These are phyloP conservation scores for Tetramorium alpestre DNA, from an alignment of 1,140 invertebrate species.

Conservation along the genomic window DNA sequence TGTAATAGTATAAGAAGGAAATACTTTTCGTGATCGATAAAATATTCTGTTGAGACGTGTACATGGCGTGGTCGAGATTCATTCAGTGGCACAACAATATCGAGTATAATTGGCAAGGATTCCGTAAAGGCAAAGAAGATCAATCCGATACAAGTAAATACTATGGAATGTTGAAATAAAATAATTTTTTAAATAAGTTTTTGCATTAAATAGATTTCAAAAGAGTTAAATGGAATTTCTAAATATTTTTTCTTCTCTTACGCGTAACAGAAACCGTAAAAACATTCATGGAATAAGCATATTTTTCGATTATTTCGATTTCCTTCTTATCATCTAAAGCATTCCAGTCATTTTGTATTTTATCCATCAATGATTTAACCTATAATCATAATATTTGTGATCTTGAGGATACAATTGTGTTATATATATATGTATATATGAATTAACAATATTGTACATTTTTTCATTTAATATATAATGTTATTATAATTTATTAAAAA, in stretches of 20 bases:
- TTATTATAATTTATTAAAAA: neutral
- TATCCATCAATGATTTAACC: neutral
- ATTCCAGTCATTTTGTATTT: neutral
- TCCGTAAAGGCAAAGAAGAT: neutral
- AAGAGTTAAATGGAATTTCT: neutral
- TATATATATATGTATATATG: neutral
- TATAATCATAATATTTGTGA: neutral
- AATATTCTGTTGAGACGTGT: neutral
- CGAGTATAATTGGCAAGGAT: neutral
- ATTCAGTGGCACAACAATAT: constrained; percentile 1
- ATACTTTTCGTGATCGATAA: neutral
- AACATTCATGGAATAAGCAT: neutral
- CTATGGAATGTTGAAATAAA: neutral
- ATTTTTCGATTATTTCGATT: neutral
- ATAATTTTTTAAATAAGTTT: neutral
- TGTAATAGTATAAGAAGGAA: neutral
- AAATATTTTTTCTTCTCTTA: constrained; percentile 14
- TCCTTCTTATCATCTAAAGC: neutral
- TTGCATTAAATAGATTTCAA: neutral
- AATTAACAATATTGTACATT: neutral
- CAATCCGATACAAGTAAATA: neutral
- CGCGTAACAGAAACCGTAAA: neutral
- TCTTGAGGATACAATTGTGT: neutral
- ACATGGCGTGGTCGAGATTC: neutral
- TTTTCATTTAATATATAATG: neutral